Evolutionary conservation across 2,888 invertebrate genomes (phyloP).

Genomic region (Aromia moschata): DNA sequence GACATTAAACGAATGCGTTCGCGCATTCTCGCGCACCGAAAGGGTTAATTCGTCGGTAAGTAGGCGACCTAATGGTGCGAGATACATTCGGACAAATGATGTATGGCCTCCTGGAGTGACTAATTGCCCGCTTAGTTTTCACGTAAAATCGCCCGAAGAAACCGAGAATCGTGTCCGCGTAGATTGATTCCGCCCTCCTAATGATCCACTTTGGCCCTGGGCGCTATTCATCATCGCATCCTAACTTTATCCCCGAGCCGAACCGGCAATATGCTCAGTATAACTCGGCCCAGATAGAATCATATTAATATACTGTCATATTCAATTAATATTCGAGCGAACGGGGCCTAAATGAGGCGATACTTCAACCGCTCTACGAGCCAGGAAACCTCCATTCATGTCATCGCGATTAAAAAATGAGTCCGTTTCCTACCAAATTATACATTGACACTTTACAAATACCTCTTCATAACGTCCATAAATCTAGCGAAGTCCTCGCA

Average conservation of each 20-base stretch:
- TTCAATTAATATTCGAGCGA: conserved; percentile 61
- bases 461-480: conserved; percentile 49
- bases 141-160: conserved; percentile 43
- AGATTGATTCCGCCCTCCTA: conserved; percentile 47
- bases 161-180: conserved; percentile 40
- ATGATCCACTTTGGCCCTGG: conserved; percentile 44
- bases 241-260: conserved; percentile 43
- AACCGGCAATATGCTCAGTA: conserved; percentile 51
- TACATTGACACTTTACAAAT: conserved; percentile 64
- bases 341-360: conserved; percentile 59
- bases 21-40: conserved; percentile 1
- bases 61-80: conserved; percentile 30
- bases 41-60: conserved; percentile 33
- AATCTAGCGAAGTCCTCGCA: conserved; percentile 34
- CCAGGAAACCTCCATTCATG: conserved; percentile 60
- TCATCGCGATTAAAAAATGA: conserved; percentile 63
- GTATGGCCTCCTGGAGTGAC: conserved; percentile 42
- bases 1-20: conserved; percentile 1
- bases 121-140: conserved; percentile 43
- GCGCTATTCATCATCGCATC: conserved; percentile 44
- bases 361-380: conserved; percentile 54
- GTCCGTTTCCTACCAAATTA: conserved; percentile 59
- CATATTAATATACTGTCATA: conserved; percentile 62
- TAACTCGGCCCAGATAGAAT: conserved; percentile 54
- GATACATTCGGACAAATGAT: conserved; percentile 37